Evolutionary conservation across 2,888 invertebrate species (phyloP).

Genomic region (Ophioninae sp.): DNA sequence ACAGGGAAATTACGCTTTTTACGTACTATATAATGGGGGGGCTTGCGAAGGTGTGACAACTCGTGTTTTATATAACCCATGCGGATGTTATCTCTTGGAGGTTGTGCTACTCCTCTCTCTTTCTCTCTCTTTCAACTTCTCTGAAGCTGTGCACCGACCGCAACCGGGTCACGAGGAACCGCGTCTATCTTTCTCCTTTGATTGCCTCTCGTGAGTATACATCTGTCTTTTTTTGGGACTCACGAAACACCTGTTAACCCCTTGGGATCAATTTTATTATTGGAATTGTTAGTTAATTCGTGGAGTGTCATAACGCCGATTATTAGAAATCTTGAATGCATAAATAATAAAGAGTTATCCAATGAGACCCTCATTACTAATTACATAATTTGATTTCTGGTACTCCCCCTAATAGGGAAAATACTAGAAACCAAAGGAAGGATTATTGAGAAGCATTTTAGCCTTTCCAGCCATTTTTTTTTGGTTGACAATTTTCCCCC

Average conservation of each 20-base stretch:
- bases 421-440: no score
- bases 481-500: no score
- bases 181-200: conserved; percentile 52
- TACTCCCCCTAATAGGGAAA: no score
- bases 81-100: conserved; percentile 72
- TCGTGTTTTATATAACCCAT: conserved; percentile 73
- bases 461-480: no score
- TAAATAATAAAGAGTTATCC: no score
- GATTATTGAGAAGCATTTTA: no score
- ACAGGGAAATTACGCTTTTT: no score
- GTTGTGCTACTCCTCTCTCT: conserved; percentile 36
- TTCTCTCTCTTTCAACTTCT: conserved; percentile 11
- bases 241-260: conserved; percentile 47
- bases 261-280: conserved; percentile 14
- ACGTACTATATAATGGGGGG: conserved; percentile 16
- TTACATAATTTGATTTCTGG: no score
- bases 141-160: conserved; percentile 56
- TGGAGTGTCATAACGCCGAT: background rate
- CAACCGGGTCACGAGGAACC: conserved; percentile 69
- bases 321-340: background rate
- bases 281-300: background rate
- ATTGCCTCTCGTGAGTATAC: conserved; percentile 31
- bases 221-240: conserved; percentile 17
- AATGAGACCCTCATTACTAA: no score
- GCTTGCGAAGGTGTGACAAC: conserved; percentile 70